Base-by-base conservation (phyloP, 35 echinoderm and acorn worm species). In the Chiridota heheva region DNA sequence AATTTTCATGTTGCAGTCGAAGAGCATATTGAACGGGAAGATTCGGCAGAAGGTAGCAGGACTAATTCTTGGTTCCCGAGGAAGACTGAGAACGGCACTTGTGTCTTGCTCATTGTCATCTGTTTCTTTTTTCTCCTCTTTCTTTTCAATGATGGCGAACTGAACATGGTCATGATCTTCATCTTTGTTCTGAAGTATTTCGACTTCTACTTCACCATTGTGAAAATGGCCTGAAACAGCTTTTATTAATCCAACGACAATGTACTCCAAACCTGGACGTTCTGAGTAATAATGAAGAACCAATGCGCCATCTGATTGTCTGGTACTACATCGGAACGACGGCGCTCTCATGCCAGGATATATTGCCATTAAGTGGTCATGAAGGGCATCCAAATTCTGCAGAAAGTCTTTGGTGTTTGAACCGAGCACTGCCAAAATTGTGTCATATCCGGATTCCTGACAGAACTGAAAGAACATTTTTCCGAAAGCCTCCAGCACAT, bases 281-380 rank as follows among this genome's bases (percentile, higher is more conserved):
- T 97, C 88, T 35, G 93, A 97, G 79, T 97, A 97, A 67, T 97
- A 97, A 62, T 97, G 93, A n/a, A 97, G 88, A n/a, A 97, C 84
- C 28, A 97, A 73, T 24, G 93, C 88, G 2, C 93, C 93, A 45
- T 97, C 93, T 36, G 87, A 90, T 7, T 87, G 82, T 13, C 88
- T 39, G 27, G 78, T 83, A 60, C 86, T 97, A 78, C 93, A 97
- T 10, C 93, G 40, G 62, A 97, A 97, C 2, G 93, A 97, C 28
- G 93, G 93, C 22, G 93, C 93, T 70, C 88, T 58, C 93, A 97
- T 97, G 12, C 88, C 93, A 0, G 88, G 88, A 37, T 91, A 97
- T 64, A 91, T 97, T 26, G 88, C 87, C 36, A 78, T 81, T 39
- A 97, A 70, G 45, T 97, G 88, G 38, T 91, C 93, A 47, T 97